These are phyloP conservation scores for Phyto melanocephala DNA, from an alignment of 2,888 invertebrate species.

Conservation along the genomic window DNA sequence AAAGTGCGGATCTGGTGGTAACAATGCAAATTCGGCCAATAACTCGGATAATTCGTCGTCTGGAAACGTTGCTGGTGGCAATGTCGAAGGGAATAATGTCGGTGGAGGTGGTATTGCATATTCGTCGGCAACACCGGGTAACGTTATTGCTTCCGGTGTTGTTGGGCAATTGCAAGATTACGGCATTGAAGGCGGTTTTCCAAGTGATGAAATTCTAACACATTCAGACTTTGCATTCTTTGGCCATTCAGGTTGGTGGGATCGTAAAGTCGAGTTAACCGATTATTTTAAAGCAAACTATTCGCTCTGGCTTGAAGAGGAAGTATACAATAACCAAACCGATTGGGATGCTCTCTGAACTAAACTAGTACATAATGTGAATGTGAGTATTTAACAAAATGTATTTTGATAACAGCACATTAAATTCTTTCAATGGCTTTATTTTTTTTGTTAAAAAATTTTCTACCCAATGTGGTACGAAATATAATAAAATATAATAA, in stretches of 20 bases:
- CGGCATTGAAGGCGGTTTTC: conserved; percentile 76
- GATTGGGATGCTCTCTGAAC: conserved; percentile 84
- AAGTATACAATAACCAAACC: conserved; percentile 93
- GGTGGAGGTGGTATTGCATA: conserved; percentile 65
- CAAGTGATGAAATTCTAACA: conserved; percentile 77
- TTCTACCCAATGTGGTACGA: too few relatives aligned
- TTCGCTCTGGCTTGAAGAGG: conserved; percentile 96
- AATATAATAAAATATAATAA: too few relatives aligned
- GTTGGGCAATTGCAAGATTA: conserved; percentile 71
- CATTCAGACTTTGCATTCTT: conserved; percentile 78
- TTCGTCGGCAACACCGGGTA: conserved; percentile 63
- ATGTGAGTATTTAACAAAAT: conserved; percentile 1
- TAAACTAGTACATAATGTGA: neutral
- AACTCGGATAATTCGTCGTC: conserved; percentile 74
- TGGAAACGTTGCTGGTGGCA: conserved; percentile 67
- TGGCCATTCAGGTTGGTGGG: conserved; percentile 79
- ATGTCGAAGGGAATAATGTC: conserved; percentile 70
- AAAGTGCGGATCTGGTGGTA: conserved; percentile 74
- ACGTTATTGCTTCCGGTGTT: conserved; percentile 53
- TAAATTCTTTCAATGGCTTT: too few relatives aligned
- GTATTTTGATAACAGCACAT: too few relatives aligned
- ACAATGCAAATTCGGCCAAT: conserved; percentile 74
- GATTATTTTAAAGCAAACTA: conserved; percentile 96
- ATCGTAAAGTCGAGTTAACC: conserved; percentile 85
- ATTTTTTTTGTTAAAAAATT: too few relatives aligned